A percentile compares a stretch with the other conserved stretches of the same genome.
Conservation (phyloP, 2,888 invertebrate species). For the Protodeltote pygarga region DNA sequence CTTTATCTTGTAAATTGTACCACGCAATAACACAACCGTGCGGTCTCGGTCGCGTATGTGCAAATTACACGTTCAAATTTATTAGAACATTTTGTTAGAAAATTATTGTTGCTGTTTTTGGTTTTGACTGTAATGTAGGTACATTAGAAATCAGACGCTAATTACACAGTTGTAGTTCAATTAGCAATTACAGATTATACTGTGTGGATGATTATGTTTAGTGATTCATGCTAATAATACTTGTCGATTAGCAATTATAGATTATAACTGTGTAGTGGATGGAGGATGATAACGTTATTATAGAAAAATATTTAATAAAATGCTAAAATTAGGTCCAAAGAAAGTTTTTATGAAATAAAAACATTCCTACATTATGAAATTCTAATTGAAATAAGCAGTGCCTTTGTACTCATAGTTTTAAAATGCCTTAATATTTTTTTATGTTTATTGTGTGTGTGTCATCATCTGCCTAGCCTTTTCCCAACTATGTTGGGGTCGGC, state of each 20-base stretch:
- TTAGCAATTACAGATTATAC: constrained; percentile 1
- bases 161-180: constrained; percentile 7
- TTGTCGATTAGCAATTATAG: constrained; percentile 7
- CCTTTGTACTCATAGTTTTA: no score
- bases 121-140: constrained; percentile 43
- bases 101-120: constrained; percentile 55
- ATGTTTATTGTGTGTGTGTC: no score
- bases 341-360: no score
- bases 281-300: no score
- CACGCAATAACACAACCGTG: constrained; percentile 60
- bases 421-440: no score
- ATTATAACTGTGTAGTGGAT: no score
- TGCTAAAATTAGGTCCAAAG: no score
- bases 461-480: no score
- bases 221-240: constrained; percentile 11
- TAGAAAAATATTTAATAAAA: no score
- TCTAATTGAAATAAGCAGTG: no score
- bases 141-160: constrained; percentile 27
- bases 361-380: no score
- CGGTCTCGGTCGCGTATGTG: constrained; percentile 70
- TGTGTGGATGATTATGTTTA: constrained; percentile 3
- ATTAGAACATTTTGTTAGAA: constrained; percentile 68
- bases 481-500: no score
- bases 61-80: constrained; percentile 74
- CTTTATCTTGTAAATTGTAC: constrained; percentile 47